Evolutionary conservation across 2,113 vertebrate species (phyloP).

Genomic region (Grallaria varia): DNA sequence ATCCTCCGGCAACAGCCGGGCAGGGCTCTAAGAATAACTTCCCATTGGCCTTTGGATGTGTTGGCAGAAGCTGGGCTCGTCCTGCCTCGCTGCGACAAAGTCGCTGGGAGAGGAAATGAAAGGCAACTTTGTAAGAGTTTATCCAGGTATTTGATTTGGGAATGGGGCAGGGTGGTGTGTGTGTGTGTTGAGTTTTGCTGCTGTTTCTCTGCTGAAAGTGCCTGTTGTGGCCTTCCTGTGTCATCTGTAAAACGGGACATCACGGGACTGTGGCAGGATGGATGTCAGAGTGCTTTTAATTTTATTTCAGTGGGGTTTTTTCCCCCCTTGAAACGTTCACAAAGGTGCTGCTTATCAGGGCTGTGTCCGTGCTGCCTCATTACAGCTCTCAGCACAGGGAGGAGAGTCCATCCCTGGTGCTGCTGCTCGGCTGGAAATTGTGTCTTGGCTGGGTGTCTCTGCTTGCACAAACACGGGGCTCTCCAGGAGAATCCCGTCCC

Average conservation of each 20-base stretch:
- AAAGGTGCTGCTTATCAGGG: background rate
- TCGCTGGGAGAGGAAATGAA: background rate
- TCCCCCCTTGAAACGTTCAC: background rate
- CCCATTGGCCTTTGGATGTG: constrained; percentile 20
- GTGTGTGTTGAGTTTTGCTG: background rate
- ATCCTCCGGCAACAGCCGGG: constrained; percentile 32
- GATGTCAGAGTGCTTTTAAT: background rate
- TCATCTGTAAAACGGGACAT: background rate
- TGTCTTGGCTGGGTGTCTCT: constrained; percentile 4
- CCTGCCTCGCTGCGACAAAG: background rate
- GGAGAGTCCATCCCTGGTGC: background rate
- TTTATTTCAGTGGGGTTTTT: background rate
- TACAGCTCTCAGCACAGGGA: background rate
- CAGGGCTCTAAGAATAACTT: constrained; percentile 61
- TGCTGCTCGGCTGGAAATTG: background rate
- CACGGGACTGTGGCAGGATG: background rate
- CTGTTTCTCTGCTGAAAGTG: background rate
- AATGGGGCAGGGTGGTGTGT: too few relatives aligned
- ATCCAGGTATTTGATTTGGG: background rate
- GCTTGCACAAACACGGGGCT: background rate
- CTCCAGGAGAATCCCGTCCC: background rate
- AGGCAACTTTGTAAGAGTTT: background rate
- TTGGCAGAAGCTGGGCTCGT: constrained; percentile 19
- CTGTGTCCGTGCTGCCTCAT: background rate
- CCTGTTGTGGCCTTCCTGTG: background rate